Evolutionary conservation across 1,140 invertebrate species (phyloP), one percentile per base, ranked within the genome.

Genomic region (Atta texana): DNA sequence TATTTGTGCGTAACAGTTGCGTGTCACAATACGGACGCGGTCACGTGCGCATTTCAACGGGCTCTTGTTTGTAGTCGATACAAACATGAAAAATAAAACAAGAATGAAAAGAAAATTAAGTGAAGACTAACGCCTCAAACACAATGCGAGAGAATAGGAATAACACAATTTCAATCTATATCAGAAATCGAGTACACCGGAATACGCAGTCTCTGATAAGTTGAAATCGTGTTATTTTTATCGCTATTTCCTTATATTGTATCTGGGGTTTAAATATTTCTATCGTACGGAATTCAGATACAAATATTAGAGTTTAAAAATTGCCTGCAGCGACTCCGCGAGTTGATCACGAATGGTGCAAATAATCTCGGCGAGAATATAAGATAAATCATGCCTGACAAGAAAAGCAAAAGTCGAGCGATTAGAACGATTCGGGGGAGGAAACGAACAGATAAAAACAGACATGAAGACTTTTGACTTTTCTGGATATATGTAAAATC

Each of bases 1-100:
- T 89, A 89, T 89, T 89, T 88, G 88, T n/a, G 68, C 59, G 59
- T 53, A 82, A 69, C 44, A 57, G 71, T 55, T 53, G 71, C 77
- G 86, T 69, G 59, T 34, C 55, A n/a, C 49, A 14, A 28, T 21
- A 12, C 85, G 63, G 78, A 51, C 49, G 63, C 55, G 34, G 57
- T 82, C 59, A 21, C 68, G 78, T n/a, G 74, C 63, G 18, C 57
- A 53, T 69, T 44, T 31, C 57, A 8, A 84, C 57, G 71, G 8
- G 18, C 24, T 68, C 44, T 12, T 24, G 34, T 55, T 55, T 74
- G 51, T 12, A 31, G n/a, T 55, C 57, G 78, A 75, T 49, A 87
- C 34, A 44, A 82, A 82, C 18, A 24, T 24, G 21, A n/a, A 8
- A 55, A 18, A 31, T 7, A 74, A 31, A 55, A 39, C 3, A 21